phyloP scores from a whole-genome alignment of 2,888 invertebrate genomes.

The Fissipunctia ypsillon region DNA sequence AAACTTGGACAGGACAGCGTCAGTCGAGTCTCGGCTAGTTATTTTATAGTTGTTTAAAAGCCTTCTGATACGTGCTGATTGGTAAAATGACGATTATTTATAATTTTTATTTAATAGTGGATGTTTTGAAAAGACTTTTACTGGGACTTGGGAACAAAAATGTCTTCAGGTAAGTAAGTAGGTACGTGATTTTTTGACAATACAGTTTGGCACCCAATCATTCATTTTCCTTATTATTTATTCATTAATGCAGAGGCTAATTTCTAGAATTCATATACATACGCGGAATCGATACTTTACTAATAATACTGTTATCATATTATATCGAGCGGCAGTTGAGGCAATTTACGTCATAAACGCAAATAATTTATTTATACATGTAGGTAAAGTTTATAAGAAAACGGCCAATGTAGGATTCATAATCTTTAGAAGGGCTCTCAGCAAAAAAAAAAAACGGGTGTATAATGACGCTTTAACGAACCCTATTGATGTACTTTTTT shows the following conservation, averaged over 20 bases:
- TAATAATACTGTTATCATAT: background rate
- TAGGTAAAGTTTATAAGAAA: conserved; percentile 26
- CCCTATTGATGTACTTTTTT: too few species aligned
- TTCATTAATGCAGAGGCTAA: background rate
- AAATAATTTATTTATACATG: conserved; percentile 22
- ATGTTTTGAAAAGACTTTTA: too few species aligned
- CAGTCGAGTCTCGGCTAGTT: too few species aligned
- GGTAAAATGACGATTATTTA: too few species aligned
- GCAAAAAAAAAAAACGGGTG: too few species aligned
- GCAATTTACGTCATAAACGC: conserved; percentile 37
- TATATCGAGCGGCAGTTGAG: conserved; percentile 3
- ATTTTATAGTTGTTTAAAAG: too few species aligned
- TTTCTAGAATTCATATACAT: background rate
- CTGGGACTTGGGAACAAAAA: too few species aligned
- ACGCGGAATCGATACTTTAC: background rate
- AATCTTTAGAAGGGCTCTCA: conserved; percentile 18
- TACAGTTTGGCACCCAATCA: background rate
- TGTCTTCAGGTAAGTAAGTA: background rate
- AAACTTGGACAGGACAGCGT: too few species aligned
- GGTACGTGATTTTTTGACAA: background rate
- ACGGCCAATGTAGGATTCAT: background rate
- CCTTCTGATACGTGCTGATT: too few species aligned
- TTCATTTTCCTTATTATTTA: background rate
- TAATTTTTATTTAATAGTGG: too few species aligned
- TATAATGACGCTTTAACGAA: too few species aligned